phyloP scores from a whole-genome alignment of 2,888 invertebrate species.

The Epistrophe grossulariae region DNA sequence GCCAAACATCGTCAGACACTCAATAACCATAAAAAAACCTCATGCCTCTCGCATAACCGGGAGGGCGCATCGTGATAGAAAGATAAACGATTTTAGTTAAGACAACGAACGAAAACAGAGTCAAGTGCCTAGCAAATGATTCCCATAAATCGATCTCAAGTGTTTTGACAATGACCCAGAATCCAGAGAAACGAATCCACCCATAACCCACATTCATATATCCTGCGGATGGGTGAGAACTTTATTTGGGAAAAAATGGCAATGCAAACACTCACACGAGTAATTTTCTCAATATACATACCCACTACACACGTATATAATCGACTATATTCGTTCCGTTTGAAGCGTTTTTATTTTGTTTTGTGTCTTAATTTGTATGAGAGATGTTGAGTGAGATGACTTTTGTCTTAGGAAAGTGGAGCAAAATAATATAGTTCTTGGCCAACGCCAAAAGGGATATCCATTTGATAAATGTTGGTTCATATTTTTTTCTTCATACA shows the following conservation, averaged over 20 bases:
- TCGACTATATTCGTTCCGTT: slow-evolving; percentile 1
- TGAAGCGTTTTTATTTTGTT: slow-evolving; percentile 23
- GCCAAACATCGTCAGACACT: slow-evolving; percentile 30
- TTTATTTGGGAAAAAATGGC: not conserved
- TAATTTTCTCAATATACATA: slow-evolving; percentile 16
- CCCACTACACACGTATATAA: not conserved
- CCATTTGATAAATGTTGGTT: slow-evolving; percentile 13
- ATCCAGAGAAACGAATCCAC: slow-evolving; percentile 12
- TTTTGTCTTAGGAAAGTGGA: not conserved
- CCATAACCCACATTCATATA: slow-evolving; percentile 16
- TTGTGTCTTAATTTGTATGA: slow-evolving; percentile 26
- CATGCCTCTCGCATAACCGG: slow-evolving; percentile 14
- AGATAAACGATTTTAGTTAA: slow-evolving; percentile 49
- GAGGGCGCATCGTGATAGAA: slow-evolving; percentile 13
- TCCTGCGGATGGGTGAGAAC: slow-evolving; percentile 21
- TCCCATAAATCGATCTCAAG: slow-evolving; percentile 40
- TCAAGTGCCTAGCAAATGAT: slow-evolving; percentile 33
- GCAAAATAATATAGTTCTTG: not conserved
- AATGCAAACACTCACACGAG: slow-evolving; percentile 25
- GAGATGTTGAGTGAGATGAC: not conserved
- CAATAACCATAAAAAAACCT: slow-evolving; percentile 28
- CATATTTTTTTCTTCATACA: slow-evolving; percentile 14
- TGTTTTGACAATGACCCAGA: slow-evolving; percentile 42
- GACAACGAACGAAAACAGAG: slow-evolving; percentile 25
- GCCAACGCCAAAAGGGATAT: slow-evolving; percentile 29